These are phyloP conservation scores for Anticlea derivata DNA, from an alignment of 2,888 invertebrate genomes.

Conservation along the genomic window DNA sequence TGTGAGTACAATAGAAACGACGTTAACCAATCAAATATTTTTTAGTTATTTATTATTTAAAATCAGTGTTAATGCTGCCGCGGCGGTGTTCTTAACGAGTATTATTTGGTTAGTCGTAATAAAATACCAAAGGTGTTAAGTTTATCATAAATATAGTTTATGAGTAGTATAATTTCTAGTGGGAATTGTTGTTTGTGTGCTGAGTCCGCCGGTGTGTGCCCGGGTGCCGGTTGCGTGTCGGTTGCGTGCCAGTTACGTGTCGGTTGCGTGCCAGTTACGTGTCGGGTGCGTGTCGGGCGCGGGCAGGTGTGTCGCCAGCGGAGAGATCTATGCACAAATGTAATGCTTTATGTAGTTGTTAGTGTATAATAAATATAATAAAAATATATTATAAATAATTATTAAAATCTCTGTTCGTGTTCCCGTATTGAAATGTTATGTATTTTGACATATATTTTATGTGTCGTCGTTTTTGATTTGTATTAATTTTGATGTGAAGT, in stretches of 20 bases:
- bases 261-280: conserved; percentile 27
- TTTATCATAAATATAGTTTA: conserved; percentile 43
- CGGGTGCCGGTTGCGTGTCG: conserved; percentile 20
- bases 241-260: conserved; percentile 13
- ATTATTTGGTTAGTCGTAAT: conserved; percentile 52
- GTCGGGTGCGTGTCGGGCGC: conserved; percentile 25
- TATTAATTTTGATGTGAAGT: conserved; percentile 36
- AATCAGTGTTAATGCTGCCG: background rate
- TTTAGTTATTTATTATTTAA: conserved; percentile 16
- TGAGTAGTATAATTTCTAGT: conserved; percentile 26
- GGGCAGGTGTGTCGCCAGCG: conserved; percentile 32
- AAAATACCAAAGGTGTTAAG: conserved; percentile 64
- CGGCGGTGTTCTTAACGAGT: conserved; percentile 45
- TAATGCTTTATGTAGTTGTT: conserved; percentile 78
- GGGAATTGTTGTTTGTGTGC: conserved; percentile 26
- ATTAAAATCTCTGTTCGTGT: conserved; percentile 61
- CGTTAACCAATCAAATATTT: conserved; percentile 18
- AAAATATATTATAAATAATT: conserved; percentile 47
- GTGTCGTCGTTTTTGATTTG: conserved; percentile 35
- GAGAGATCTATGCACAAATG: conserved; percentile 62
- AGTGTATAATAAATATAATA: conserved; percentile 55
- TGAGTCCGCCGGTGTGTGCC: conserved; percentile 6
- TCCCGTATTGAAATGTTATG: conserved; percentile 53
- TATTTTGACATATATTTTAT: conserved; percentile 44
- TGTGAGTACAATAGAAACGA: conserved; percentile 33